Conservation (phyloP, 2,113 vertebrate species). For the Oncorhynchus mykiss region DNA sequence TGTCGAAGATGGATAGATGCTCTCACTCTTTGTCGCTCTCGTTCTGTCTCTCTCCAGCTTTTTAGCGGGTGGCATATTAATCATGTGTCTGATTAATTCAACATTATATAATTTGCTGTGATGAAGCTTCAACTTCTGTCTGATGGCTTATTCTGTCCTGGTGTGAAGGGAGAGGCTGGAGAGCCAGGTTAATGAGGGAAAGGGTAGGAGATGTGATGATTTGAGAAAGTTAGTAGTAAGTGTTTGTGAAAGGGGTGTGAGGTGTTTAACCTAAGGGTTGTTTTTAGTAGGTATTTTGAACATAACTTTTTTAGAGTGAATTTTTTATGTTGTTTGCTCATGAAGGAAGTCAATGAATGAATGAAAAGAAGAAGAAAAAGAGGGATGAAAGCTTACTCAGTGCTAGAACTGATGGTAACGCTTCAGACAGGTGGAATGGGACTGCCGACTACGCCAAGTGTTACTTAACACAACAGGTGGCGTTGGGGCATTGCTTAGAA, state of each 20-base stretch:
- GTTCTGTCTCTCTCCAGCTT: not conserved
- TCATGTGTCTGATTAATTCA: not conserved
- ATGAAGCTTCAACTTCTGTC: not conserved
- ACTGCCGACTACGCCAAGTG: constrained; percentile 30
- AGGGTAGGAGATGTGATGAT: not conserved
- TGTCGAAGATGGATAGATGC: constrained; percentile 1
- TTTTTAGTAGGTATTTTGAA: constrained; percentile 5
- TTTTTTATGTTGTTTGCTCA: not conserved
- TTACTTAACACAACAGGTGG: constrained; percentile 26
- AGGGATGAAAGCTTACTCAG: constrained; percentile 4
- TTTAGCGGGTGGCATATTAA: not conserved
- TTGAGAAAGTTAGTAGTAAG: constrained; percentile 38
- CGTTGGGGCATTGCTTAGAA: constrained; percentile 6
- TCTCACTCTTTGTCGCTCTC: not conserved
- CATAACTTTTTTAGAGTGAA: constrained; percentile 11
- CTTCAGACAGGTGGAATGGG: not conserved
- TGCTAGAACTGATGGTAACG: not conserved
- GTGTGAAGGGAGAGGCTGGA: not conserved
- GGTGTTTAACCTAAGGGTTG: constrained; percentile 18
- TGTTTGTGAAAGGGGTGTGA: constrained; percentile 20
- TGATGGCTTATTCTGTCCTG: not conserved
- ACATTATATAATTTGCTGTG: not conserved
- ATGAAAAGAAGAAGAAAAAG: constrained; percentile 8
- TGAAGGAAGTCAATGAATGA: constrained; percentile 4
- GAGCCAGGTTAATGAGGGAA: not conserved